Evolutionary conservation across 1,140 invertebrate species (phyloP), one percentile per base, ranked within the genome.

Genomic region (Chelonus insularis): DNA sequence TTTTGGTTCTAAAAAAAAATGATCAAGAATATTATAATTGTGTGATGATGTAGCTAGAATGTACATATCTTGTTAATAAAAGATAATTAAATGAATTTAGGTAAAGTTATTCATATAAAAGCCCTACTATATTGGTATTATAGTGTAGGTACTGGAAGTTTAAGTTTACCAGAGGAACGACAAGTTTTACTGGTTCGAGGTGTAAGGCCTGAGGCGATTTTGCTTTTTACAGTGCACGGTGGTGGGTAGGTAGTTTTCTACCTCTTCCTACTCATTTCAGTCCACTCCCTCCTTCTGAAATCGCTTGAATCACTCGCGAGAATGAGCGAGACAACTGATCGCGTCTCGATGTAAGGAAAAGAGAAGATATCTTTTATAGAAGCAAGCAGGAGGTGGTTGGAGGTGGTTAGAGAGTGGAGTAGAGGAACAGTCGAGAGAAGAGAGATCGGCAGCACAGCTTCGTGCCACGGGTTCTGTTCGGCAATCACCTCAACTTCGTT

Each of bases 181-280:
- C 76, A 77, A 75, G 77, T 79, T 77, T 77, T 77, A 78, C 77
- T 78, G 77, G 77, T 78, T 77, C 75, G 76, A 73, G 73, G 74
- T 78, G 74, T 77, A 77, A 79, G 68, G 75, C 77, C 77, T 73
- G 62, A 60, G 74, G 76, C 76, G 66, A 74, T 77, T 57, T 72
- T 68, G 75, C 78, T 77, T 79, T 76, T 77, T 74, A 72, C 69
- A 72, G 65, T 74, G 70, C 70, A 64, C 70, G 29, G 12, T 64
- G 66, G 66, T 67, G 64, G 56, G 64, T 65, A 68, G 69, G 68
- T 72, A 72, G 70, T 77, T 37, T 43, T 43, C 29, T 25, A 20
- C 34, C 39, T 21, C 16, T 39, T 37, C 36, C 39, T 47, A 50
- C 63, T 55, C 54, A 37, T 58, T 23, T 21, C 62, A 58, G 57